Conservation (phyloP, 1,140 invertebrate genomes). For the Halyomorpha halys region DNA sequence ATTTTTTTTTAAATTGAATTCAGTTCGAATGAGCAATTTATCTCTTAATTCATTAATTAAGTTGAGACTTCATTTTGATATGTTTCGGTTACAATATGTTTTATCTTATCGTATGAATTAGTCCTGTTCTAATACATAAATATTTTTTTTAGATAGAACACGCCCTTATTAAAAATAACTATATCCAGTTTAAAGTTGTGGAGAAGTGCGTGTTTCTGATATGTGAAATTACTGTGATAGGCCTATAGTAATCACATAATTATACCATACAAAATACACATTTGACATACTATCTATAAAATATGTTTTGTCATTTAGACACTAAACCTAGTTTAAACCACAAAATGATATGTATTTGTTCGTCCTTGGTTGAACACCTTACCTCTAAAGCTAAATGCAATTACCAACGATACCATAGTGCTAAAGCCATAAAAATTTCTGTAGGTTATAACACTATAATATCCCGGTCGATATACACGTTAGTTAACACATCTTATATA, state of each 20-base stretch:
- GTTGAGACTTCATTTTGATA: slow-evolving; percentile 1
- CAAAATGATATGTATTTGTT: slow-evolving; percentile 29
- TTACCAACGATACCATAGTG: neutral
- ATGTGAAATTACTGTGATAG: slow-evolving; percentile 11
- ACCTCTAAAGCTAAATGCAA: slow-evolving; percentile 14
- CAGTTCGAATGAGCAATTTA: too few species aligned
- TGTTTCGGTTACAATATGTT: neutral
- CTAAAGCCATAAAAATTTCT: neutral
- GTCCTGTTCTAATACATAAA: too few species aligned
- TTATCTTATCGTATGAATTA: too few species aligned
- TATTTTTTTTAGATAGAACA: too few species aligned
- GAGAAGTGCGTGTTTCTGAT: slow-evolving; percentile 1
- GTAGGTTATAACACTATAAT: neutral
- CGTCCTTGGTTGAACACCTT: slow-evolving; percentile 28
- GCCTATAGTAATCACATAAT: slow-evolving; percentile 11
- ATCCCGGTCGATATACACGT: neutral
- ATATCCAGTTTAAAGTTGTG: neutral
- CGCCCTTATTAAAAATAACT: neutral
- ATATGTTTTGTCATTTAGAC: neutral
- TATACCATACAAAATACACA: slow-evolving; percentile 13
- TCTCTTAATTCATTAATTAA: too few species aligned
- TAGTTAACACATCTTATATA: neutral
- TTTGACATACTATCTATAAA: slow-evolving; percentile 1
- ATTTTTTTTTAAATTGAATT: too few species aligned
- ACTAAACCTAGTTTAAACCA: slow-evolving; percentile 16